Base-by-base conservation (phyloP, 2,888 invertebrate species). In the Cynaeus angustus region DNA sequence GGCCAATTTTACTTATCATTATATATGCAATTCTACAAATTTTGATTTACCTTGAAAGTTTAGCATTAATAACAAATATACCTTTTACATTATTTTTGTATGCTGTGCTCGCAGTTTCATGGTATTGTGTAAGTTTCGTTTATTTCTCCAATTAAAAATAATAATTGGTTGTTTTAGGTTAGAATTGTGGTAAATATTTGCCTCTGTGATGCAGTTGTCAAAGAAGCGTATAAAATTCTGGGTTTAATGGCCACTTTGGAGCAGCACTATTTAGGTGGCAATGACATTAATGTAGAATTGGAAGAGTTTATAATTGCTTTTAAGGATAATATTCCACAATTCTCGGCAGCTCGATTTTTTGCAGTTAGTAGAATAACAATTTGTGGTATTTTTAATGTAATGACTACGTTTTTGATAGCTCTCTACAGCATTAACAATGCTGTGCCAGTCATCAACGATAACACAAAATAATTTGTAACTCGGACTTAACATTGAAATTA, bases 311-410 rank as follows among this genome's bases (percentile, higher is more conserved):
- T 41, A 6, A n/a, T 12, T 6, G 41, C 2, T n/a, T 12, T 46
- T 3, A 21, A 21, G 2, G 9, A 46, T 16, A 6, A 46, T 16
- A 8, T 46, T 16, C 46, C 46, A 46, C 14, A 16, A 7, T 46
- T 46, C 21, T 16, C 46, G 5, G 46, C 46, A 5, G 46, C 46
- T 46, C 7, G 46, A 5, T 46, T 46, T 46, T 46, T 46, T 46
- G 8, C 7, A 0, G 16, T 46, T 3, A 16, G 9, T 2, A 14
- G 21, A 46, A 16, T 7, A 2, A 46, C 46, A 16, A 16, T 46
- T 16, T 5, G 41, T 41, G 41, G 12, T 2, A 12, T 41, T 3
- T 5, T 10, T 41, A 41, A 41, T 41, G 13, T 41, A 3, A 3
- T 41, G 1, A 10, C 13, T n/a, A 41, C 41, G 12, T 41, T 41